Evolutionary conservation across 2,113 vertebrate genomes (phyloP), one percentile per base, ranked within the genome.

Genomic region (Prinia subflava): DNA sequence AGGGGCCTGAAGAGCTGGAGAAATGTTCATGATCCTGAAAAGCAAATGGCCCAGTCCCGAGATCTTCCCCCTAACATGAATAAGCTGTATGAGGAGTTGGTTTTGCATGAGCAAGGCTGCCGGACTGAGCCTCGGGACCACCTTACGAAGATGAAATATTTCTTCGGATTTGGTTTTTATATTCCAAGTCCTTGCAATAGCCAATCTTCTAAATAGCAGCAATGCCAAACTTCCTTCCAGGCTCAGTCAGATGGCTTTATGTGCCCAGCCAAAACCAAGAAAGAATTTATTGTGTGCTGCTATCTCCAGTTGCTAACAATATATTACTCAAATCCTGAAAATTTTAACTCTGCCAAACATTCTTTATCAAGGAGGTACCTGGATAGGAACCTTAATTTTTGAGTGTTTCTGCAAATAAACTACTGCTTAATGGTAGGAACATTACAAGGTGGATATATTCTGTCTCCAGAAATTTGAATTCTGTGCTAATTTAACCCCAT

Each of bases 361-460:
- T 98, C 89, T 94, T 97, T 94, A 91, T 95, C 92, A 96, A 96
- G 97, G 93, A 97, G 89, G 92, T 92, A 97, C 89, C 92, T 94
- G 78, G 89, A 94, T 18, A 89, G 60, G 79, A 93, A 93, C 77
- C 59, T 97, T 87, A 55, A 93, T 80, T 87, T 93, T 83, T 83
- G 64, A 89, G 52, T 83, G 59, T 84, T 96, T 95, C 91, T 93
- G 92, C 89, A 96, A 94, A 95, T 89, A 81, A 95, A 95, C 93
- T 97, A 94, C 65, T 56, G 20, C 64, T 85, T 93, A 86, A 75
- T 56, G 24, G 39, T 39, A 90, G 56, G 52, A 95, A 64, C 67
- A 69, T 75, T 90, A 57, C 33, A 82, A 80, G 46, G 76, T 62
- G 39, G 50, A 83, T 78, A 86, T 81, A 70, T 60, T 70, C 52